Percentiles rank a stretch among this genome's conserved stretches.
phyloP scores from a whole-genome alignment of 1,140 invertebrate genomes.

The Heliothis subflexa region DNA sequence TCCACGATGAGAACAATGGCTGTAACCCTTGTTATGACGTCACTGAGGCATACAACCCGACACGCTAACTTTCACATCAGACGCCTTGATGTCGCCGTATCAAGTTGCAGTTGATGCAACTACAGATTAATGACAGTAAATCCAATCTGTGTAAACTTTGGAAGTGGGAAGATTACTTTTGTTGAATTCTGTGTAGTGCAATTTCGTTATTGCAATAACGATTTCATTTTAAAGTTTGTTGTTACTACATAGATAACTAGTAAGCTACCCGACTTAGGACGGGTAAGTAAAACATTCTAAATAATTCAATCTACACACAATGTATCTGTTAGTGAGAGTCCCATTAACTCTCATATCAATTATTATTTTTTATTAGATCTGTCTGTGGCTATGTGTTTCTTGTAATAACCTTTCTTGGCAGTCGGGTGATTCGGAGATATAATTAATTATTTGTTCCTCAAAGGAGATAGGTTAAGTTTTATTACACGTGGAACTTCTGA shows the following conservation, averaged over 20 bases:
- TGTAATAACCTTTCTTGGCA: no score
- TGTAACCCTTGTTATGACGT: background rate
- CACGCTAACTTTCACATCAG: constrained; percentile 35
- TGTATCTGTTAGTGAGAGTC: no score
- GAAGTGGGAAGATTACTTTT: background rate
- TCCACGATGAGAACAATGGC: background rate
- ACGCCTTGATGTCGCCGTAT: constrained; percentile 15
- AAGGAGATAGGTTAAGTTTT: no score
- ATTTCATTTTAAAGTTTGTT: no score
- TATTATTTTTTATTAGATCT: no score
- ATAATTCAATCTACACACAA: no score
- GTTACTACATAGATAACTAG: background rate
- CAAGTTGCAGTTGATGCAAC: background rate
- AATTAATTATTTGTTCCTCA: no score
- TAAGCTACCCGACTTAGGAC: no score
- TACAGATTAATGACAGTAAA: background rate
- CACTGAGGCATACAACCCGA: background rate
- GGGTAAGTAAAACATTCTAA: no score
- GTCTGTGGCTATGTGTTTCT: no score
- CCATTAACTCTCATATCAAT: no score
- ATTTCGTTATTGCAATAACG: background rate
- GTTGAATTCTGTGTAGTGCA: background rate
- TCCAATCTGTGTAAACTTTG: background rate
- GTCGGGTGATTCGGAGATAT: no score
- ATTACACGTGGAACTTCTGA: background rate